Base-by-base conservation (phyloP, 2,113 vertebrate species). In the Phylloscopus whistleri region DNA sequence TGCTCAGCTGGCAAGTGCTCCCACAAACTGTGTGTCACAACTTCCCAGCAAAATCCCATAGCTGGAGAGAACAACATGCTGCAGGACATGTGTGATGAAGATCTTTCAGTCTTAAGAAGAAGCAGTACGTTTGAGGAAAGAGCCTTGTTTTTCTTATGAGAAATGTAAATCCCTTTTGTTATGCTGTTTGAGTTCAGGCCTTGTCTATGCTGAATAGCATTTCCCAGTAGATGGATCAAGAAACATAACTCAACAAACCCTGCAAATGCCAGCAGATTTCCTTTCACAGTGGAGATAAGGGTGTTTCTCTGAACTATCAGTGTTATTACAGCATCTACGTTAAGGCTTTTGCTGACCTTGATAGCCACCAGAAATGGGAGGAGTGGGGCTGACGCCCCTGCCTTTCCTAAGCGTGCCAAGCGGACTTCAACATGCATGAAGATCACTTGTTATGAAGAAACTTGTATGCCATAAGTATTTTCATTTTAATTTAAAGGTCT, bases 231-330 rank as follows among this genome's bases (percentile, higher is more conserved):
- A 70, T 72, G 28, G 76, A 78, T 78, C 55, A 78, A 72, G 83
- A 94, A 69, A 72, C 18, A 10, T 77, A 88, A 77, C 59, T 75
- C 27, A 4, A 48, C 86, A 86, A 90, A 67, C 56, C 39, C 44
- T 81, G 66, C 44, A 78, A 88, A 70, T 68, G 59, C 59, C 90
- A 85, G 59, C 39, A 89, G 78, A 90, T 93, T 97, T 96, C 64
- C 48, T 90, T 80, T 69, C 19, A 8, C n/a, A 30, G 33, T 35
- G 24, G 30, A 74, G 79, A 90, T 90, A 89, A 89, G 20, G 21
- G 14, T 1, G 27, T 51, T 92, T 67, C 33, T 59, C 46, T 86
- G 75, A 84, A 44, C 59, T 94, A 80, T 90, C 76, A 51, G n/a
- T 80, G 8, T 35, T 80, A 33, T 80, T 77, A 55, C 83, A 94